A percentile compares a stretch with the other conserved stretches of the same genome.
phyloP scores from a whole-genome alignment of 2,113 vertebrate genomes.

The Prunella himalayana region DNA sequence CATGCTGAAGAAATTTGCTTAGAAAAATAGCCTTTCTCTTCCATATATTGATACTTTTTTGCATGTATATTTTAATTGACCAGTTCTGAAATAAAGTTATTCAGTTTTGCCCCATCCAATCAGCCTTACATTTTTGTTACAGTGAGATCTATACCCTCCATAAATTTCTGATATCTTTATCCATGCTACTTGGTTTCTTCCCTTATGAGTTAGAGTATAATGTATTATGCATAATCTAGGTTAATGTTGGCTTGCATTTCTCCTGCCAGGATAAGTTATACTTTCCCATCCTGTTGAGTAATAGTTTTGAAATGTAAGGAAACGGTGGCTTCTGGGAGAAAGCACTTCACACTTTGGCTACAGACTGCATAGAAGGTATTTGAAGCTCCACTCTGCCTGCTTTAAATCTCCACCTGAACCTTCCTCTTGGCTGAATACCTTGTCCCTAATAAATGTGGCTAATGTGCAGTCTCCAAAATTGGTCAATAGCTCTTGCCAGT shows the following conservation, averaged over 20 bases:
- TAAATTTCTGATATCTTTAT: conserved; percentile 11
- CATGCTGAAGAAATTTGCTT: not conserved
- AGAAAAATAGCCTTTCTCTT: conserved; percentile 10
- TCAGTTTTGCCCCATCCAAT: not conserved
- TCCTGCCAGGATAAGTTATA: not conserved
- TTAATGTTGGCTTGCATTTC: not conserved
- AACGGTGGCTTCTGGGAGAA: not conserved
- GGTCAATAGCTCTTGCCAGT: not conserved
- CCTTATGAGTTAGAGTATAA: not conserved
- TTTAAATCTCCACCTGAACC: not conserved
- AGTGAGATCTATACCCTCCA: not conserved
- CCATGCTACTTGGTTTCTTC: not conserved
- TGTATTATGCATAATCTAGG: not conserved
- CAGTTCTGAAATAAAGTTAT: not conserved
- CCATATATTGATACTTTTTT: conserved; percentile 33
- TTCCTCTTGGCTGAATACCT: not conserved
- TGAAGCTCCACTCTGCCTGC: not conserved
- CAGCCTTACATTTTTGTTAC: not conserved
- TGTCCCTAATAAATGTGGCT: not conserved
- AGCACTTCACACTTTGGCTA: not conserved
- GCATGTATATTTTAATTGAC: conserved; percentile 30
- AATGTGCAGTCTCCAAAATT: not conserved
- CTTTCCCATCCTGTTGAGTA: not conserved
- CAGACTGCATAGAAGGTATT: not conserved
- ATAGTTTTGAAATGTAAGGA: not conserved